These are phyloP conservation scores for Pelusios castaneus DNA, from an alignment of 2,113 vertebrate genomes.

Conservation along the genomic window DNA sequence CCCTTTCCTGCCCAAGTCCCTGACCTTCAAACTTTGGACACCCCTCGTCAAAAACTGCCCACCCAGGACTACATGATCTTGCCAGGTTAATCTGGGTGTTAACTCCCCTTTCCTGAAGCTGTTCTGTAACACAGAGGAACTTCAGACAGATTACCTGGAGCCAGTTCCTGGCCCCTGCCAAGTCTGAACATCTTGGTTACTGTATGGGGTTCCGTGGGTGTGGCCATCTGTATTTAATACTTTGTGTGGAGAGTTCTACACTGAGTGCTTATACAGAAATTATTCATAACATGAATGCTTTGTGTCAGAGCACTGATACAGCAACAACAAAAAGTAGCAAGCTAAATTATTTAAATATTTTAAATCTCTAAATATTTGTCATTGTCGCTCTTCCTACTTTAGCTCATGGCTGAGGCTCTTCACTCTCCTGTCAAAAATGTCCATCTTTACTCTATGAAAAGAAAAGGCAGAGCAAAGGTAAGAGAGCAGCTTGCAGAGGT, in stretches of 20 bases:
- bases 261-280: background rate
- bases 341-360: background rate
- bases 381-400: background rate
- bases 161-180: too few relatives aligned
- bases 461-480: background rate
- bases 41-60: background rate
- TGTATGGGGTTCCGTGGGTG: rapidly evolving
- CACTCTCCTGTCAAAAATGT: background rate
- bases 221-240: background rate
- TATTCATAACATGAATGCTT: background rate
- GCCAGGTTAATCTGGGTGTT: background rate
- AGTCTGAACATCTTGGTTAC: too few relatives aligned
- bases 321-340: background rate
- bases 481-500: background rate
- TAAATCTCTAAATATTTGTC: rapidly evolving
- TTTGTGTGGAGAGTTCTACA: background rate
- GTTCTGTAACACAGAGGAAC: background rate
- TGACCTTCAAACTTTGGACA: background rate
- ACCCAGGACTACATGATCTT: background rate
- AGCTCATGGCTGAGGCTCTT: background rate
- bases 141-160: background rate
- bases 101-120: background rate
- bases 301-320: background rate
- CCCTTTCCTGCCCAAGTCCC: background rate
- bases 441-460: background rate